These are phyloP conservation scores for Eurytoma californica DNA, from an alignment of 2,888 invertebrate genomes.

Conservation along the genomic window DNA sequence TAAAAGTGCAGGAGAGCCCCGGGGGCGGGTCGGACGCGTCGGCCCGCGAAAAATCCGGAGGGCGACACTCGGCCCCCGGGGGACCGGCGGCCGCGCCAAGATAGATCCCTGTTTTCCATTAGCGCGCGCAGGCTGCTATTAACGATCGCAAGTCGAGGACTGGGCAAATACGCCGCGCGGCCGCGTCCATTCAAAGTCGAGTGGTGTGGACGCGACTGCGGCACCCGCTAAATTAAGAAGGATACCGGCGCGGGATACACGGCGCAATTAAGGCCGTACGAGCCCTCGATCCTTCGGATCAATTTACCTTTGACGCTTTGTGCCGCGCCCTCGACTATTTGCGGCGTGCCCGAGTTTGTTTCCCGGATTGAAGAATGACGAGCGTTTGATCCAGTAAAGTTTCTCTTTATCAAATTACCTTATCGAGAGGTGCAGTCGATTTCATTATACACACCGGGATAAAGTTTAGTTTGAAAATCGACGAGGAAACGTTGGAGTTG, in stretches of 20 bases:
- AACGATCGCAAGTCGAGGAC: slow-evolving; percentile 28
- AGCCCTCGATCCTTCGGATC: no score
- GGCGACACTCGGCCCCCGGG: background rate
- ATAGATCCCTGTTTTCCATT: slow-evolving; percentile 54
- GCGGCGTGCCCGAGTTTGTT: no score
- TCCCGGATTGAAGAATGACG: no score
- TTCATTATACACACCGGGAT: no score
- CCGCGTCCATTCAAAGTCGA: slow-evolving; percentile 39
- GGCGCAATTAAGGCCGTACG: slow-evolving; percentile 38
- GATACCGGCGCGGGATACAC: background rate
- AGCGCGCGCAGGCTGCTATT: slow-evolving; percentile 40
- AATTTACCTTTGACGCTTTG: no score
- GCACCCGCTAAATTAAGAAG: slow-evolving; percentile 49
- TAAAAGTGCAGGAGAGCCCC: background rate
- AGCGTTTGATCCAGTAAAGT: no score
- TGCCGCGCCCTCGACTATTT: no score
- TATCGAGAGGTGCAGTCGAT: no score
- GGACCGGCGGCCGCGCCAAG: slow-evolving; percentile 11
- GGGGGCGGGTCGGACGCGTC: slow-evolving; percentile 37
- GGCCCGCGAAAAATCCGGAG: slow-evolving; percentile 42
- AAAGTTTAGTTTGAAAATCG: no score
- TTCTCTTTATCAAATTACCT: no score
- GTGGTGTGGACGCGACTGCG: background rate
- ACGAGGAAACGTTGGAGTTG: no score
- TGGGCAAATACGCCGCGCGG: slow-evolving; percentile 18